Evolutionary conservation across 2,113 vertebrate species (phyloP), one percentile per base, ranked within the genome.

Genomic region (Xiphias gladius): DNA sequence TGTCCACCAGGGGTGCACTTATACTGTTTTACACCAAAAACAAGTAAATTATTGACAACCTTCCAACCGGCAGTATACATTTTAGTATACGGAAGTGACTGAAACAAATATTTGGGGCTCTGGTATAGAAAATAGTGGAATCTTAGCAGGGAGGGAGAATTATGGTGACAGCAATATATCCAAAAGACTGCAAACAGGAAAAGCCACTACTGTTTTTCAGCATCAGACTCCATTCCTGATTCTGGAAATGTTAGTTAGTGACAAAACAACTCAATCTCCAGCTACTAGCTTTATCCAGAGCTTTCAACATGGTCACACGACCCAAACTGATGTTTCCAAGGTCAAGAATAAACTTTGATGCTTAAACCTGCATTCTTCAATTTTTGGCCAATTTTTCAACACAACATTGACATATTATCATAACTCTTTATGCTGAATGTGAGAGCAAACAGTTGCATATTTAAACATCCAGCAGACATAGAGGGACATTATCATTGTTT

Each of bases 11-110:
- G 37, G 10, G 13, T 69, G 65, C 78, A 55, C 14, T 24, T 30
- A 66, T 62, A 20, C 52, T 14, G 2, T 24, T 73, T 69, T 30
- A 52, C 11, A 41, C 26, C 72, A 39, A 41, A 78, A 71, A 66
- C 55, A 37, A 55, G 73, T 59, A 30, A 77, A 86, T 80, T 82
- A 89, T 85, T 86, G 73, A 90, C 76, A 22, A 2, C 28, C 62
- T 65, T 83, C 41, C 28, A 85, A 69, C 64, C 37, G 62, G 22
- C 2, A 7, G 32, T 24, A 35, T 76, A 57, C 52, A 26, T 79
- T n/a, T 50, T 5, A 74, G 37, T 30, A n/a, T 24, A 58, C 1
- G 37, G 19, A 12, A 24, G 2, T 46, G 74, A 57, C 7, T 77
- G 50, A 39, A 59, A 50, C 50, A 24, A 65, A 61, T 7, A 54